These are phyloP conservation scores for Scomber japonicus DNA, from an alignment of 2,113 vertebrate genomes.

Conservation along the genomic window DNA sequence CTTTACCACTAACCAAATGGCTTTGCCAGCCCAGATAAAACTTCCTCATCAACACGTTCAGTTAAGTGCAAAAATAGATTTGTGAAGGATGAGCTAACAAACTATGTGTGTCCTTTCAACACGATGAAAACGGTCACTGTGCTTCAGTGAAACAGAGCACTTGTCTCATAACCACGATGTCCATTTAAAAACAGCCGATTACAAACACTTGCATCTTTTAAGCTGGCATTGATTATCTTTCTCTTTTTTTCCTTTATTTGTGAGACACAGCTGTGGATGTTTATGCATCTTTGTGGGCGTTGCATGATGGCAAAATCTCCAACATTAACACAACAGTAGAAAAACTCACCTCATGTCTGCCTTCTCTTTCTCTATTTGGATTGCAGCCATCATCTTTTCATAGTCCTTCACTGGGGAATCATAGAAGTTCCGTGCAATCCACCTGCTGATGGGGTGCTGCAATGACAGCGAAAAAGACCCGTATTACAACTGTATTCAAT, in stretches of 20 bases:
- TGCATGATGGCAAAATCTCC: background rate
- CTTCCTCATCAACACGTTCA: no score
- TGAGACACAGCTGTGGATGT: no score
- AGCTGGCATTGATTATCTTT: no score
- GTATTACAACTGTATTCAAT: background rate
- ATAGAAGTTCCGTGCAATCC: constrained; percentile 86
- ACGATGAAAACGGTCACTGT: no score
- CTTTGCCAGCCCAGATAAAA: no score
- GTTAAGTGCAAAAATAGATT: no score
- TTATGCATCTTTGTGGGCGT: background rate
- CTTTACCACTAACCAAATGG: no score
- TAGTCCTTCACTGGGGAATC: constrained; percentile 92
- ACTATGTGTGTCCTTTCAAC: no score
- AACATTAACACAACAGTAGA: background rate
- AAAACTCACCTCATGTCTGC: constrained; percentile 86
- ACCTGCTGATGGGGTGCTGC: constrained; percentile 96
- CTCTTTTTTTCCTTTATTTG: no score
- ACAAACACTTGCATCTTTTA: no score
- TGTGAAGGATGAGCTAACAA: no score
- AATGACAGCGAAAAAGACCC: constrained; percentile 14
- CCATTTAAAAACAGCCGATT: no score
- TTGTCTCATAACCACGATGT: background rate
- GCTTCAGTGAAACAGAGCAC: background rate
- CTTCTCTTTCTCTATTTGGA: constrained; percentile 89
- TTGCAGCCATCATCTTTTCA: constrained; percentile 90